These are phyloP conservation scores for Dryobotodes eremita DNA, from an alignment of 2,888 invertebrate species.

Conservation along the genomic window DNA sequence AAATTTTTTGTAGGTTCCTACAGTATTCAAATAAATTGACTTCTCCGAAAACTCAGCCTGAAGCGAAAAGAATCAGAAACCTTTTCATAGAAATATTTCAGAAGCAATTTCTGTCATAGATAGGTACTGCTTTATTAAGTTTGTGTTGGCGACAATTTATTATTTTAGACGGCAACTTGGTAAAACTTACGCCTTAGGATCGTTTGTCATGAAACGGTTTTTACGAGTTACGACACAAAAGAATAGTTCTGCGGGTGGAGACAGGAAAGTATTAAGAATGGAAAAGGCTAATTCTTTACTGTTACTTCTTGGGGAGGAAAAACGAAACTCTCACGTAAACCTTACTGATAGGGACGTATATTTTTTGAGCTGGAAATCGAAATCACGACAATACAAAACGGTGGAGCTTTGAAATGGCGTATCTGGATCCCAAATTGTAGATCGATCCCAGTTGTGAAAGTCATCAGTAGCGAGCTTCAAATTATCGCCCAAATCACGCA, in stretches of 20 bases:
- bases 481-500: conserved; percentile 52
- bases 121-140: conserved; percentile 61
- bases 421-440: conserved; percentile 29
- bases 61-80: conserved; percentile 37
- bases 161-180: conserved; percentile 59
- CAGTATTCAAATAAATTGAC: conserved; percentile 28
- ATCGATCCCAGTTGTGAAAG: conserved; percentile 45
- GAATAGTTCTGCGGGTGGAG: conserved; percentile 45
- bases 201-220: conserved; percentile 66
- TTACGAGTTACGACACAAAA: conserved; percentile 50
- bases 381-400: conserved; percentile 16
- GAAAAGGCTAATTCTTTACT: conserved; percentile 11
- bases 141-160: conserved; percentile 65
- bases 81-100: conserved; percentile 44
- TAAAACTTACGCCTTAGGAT: conserved; percentile 61
- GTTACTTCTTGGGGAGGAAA: neutral
- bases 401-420: conserved; percentile 28
- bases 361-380: conserved; percentile 4
- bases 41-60: neutral
- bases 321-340: neutral
- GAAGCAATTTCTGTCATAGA: conserved; percentile 57
- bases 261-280: conserved; percentile 36
- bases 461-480: conserved; percentile 41
- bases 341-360: neutral
- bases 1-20: neutral